Conservation (phyloP, 30 jellyfish, hydroid and myxozoan genomes). For the Mastigias papua region DNA sequence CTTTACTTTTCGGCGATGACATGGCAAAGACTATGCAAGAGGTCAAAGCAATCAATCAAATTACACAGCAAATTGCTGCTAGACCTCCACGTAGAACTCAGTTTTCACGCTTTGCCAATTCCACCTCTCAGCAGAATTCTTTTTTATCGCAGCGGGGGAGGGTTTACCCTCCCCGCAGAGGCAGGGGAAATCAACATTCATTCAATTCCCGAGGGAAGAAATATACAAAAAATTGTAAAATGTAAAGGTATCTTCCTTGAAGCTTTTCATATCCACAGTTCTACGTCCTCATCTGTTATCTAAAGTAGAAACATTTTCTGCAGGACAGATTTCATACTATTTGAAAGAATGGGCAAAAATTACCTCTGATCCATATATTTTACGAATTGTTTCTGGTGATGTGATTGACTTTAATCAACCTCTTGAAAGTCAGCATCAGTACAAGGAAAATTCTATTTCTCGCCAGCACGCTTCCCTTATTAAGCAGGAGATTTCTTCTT, state of each 20-base stretch:
- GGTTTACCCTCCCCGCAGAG: no score
- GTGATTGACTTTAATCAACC: not conserved
- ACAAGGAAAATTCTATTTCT: slow-evolving; percentile 1
- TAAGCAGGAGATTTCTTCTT: not conserved
- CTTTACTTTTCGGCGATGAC: slow-evolving; percentile 20
- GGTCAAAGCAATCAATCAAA: slow-evolving; percentile 4
- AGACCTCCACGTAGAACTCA: not conserved
- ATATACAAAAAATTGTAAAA: slow-evolving; percentile 12
- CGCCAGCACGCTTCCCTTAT: not conserved
- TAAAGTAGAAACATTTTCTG: slow-evolving; percentile 11
- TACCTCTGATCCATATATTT: slow-evolving; percentile 41
- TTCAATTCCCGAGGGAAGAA: slow-evolving; percentile 17
- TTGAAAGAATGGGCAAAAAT: no score
- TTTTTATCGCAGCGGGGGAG: slow-evolving; percentile 50
- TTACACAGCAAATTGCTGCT: not conserved
- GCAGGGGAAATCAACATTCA: no score
- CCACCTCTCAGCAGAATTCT: slow-evolving; percentile 20
- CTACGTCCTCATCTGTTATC: slow-evolving; percentile 9
- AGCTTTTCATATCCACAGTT: not conserved
- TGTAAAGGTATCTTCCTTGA: slow-evolving; percentile 4
- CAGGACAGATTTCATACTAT: no score
- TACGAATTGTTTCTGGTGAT: slow-evolving; percentile 10
- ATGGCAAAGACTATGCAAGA: slow-evolving; percentile 21
- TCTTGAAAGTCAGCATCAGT: not conserved
- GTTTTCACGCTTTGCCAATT: not conserved